These are phyloP conservation scores for Ruditapes philippinarum DNA, from an alignment of 1,140 invertebrate species.

Conservation along the genomic window DNA sequence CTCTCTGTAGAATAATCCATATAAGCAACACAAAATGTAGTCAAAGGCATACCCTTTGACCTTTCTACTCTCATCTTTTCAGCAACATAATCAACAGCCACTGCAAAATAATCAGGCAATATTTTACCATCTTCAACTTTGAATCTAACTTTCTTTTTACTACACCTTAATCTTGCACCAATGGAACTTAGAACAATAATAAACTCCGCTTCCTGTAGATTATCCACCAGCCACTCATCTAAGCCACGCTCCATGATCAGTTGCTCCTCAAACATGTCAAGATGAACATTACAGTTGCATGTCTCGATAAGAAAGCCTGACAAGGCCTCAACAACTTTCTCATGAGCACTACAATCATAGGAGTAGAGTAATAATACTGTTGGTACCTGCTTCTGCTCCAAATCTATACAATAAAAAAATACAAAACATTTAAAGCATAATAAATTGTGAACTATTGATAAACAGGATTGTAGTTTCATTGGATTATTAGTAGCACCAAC, in stretches of 20 bases:
- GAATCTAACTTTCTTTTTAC: slow-evolving; percentile 81
- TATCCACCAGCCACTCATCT: slow-evolving; percentile 82
- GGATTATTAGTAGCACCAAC: too few relatives aligned
- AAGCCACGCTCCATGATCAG: slow-evolving; percentile 79
- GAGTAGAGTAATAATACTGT: slow-evolving; percentile 81
- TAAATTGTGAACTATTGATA: too few relatives aligned
- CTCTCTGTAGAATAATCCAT: slow-evolving; percentile 83
- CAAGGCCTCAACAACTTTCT: slow-evolving; percentile 80
- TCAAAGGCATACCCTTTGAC: slow-evolving; percentile 79
- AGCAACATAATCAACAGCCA: slow-evolving; percentile 84
- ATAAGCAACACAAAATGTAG: slow-evolving; percentile 78
- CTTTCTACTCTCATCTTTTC: slow-evolving; percentile 83
- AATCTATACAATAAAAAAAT: slow-evolving; percentile 71
- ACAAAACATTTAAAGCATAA: too few relatives aligned
- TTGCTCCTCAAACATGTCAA: slow-evolving; percentile 83
- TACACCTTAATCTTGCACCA: slow-evolving; percentile 82
- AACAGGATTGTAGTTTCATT: too few relatives aligned
- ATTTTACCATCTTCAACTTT: slow-evolving; percentile 71
- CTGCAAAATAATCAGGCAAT: slow-evolving; percentile 84
- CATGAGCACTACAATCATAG: slow-evolving; percentile 82
- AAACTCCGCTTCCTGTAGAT: slow-evolving; percentile 82
- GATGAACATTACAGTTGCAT: slow-evolving; percentile 81
- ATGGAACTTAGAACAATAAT: slow-evolving; percentile 83
- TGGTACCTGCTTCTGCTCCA: slow-evolving; percentile 80
- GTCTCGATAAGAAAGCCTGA: slow-evolving; percentile 82